Evolutionary conservation across 2,888 invertebrate genomes (phyloP).

Genomic region (Ligdia adustata): DNA sequence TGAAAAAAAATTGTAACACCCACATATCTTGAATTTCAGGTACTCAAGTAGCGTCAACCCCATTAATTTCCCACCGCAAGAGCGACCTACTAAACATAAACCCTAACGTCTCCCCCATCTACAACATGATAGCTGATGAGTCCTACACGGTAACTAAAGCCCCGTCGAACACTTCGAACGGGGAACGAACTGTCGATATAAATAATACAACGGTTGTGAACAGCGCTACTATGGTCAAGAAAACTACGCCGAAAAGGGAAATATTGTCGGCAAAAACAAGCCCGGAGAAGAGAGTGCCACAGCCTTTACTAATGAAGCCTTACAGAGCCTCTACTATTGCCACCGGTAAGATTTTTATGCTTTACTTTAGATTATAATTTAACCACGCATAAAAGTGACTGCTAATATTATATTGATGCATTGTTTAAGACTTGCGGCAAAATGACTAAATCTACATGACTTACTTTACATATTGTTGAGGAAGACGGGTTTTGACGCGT

Average conservation of each 20-base stretch:
- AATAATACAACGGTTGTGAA: constrained; percentile 63
- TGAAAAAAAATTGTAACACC: no score
- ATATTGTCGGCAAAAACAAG: constrained; percentile 56
- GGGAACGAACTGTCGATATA: constrained; percentile 57
- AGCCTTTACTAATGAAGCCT: constrained; percentile 40
- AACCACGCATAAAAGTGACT: no score
- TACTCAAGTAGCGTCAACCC: constrained; percentile 70
- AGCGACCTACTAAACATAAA: constrained; percentile 63
- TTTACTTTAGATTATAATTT: neutral
- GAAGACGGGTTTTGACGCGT: no score
- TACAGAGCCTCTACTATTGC: constrained; percentile 46
- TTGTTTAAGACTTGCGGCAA: no score
- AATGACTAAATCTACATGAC: no score
- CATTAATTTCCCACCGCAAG: constrained; percentile 50
- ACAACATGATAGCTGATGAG: constrained; percentile 64
- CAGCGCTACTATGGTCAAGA: constrained; percentile 65
- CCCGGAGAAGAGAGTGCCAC: constrained; percentile 58
- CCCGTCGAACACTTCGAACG: constrained; percentile 34
- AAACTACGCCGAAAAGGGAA: constrained; percentile 59
- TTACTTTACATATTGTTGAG: no score
- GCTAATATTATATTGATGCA: no score
- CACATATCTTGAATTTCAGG: constrained; percentile 51
- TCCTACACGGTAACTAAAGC: constrained; percentile 60
- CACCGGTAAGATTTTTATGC: constrained; percentile 49
- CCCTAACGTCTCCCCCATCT: constrained; percentile 75